A percentile compares a stretch with the other conserved stretches of the same genome.
These are phyloP conservation scores for Drosophila birchii DNA, from an alignment of 2,888 invertebrate genomes.

Conservation along the genomic window DNA sequence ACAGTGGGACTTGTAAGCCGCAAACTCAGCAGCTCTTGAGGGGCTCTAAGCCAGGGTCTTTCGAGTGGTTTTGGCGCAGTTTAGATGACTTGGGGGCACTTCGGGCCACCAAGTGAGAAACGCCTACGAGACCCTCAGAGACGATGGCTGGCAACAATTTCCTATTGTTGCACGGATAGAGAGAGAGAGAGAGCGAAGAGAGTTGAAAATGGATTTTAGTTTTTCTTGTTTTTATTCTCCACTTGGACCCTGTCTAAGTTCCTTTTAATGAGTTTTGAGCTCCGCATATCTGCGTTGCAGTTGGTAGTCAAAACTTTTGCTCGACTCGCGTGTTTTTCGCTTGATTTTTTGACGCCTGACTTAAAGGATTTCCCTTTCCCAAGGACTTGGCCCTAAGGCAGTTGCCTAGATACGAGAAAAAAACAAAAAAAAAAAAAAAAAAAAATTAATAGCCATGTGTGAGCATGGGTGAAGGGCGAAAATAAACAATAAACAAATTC, in stretches of 20 bases:
- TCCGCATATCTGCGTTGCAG: slow-evolving; percentile 70
- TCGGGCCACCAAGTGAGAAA: slow-evolving; percentile 15
- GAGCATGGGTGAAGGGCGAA: not conserved
- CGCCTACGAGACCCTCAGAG: slow-evolving; percentile 32
- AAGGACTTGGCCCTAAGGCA: slow-evolving; percentile 61
- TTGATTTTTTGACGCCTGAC: slow-evolving; percentile 53
- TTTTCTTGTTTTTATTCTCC: slow-evolving; percentile 9
- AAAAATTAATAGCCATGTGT: slow-evolving; percentile 7
- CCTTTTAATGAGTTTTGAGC: slow-evolving; percentile 72
- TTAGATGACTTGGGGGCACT: slow-evolving; percentile 36
- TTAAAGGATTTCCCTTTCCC: slow-evolving; percentile 60
- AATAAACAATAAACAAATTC: slow-evolving; percentile 47
- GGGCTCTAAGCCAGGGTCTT: slow-evolving; percentile 31
- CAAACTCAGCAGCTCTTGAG: slow-evolving; percentile 38
- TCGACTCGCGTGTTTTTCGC: slow-evolving; percentile 47
- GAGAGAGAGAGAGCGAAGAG: too few species aligned
- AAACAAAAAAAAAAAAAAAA: slow-evolving; percentile 12
- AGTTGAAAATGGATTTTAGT: slow-evolving; percentile 13
- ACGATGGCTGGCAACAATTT: slow-evolving; percentile 30
- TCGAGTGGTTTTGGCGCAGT: slow-evolving; percentile 50
- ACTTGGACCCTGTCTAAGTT: slow-evolving; percentile 59
- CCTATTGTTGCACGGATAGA: slow-evolving; percentile 28
- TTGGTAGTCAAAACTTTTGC: slow-evolving; percentile 56
- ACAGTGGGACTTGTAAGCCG: slow-evolving; percentile 32
- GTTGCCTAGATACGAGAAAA: slow-evolving; percentile 46